Base-by-base conservation (phyloP, 2,888 invertebrate genomes). In the Tenthredo amoena region DNA sequence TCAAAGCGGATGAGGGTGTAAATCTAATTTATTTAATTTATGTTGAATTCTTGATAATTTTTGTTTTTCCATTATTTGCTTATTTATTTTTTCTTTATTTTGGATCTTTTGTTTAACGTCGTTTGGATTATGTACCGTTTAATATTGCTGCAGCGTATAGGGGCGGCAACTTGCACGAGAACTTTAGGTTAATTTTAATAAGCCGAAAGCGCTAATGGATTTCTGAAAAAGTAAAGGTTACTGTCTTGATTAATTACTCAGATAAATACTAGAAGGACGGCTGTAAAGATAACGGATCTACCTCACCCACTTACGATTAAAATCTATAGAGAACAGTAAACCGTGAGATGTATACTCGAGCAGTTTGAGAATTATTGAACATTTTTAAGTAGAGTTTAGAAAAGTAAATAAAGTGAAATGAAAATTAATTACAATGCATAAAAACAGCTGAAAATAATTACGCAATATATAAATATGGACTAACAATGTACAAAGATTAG, bases 231-330 rank as follows among this genome's bases (percentile, higher is more conserved):
- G 10, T 21, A n/a, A 21, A 43, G 40, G 43, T 43, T 26, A 43
- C 21, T 43, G n/a, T 72, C 72, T 72, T 31, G 72, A 71, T 71
- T n/a, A 71, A 37, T 71, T 71, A 71, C 10, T n/a, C 18, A 71
- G 71, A 71, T 71, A n/a, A 37, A 71, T 37, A 26, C 26, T 26
- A 37, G n/a, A 72, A 72, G 43, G n/a, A 21, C 21, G 21, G 72
- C 4, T 40, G 9, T 43, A 21, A 21, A 72, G 40, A 43, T 40
- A 40, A 72, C 12, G 40, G 12, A 68, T 68, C 31, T 68, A 68
- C 34, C 18, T 18, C 34, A 68, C 34, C 18, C 34, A 34, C 18
- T 34, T 68, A 34, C 6, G 15, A 68, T 62, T 6, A 68, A 34
- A 68, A 18, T 68, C 62, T 62, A 62, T 62, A 55, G 21, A 21